Percentiles rank a stretch among this genome's conserved stretches.
These are phyloP conservation scores for Xyrichtys novacula DNA, from an alignment of 2,797 vertebrate genomes.

Conservation along the genomic window DNA sequence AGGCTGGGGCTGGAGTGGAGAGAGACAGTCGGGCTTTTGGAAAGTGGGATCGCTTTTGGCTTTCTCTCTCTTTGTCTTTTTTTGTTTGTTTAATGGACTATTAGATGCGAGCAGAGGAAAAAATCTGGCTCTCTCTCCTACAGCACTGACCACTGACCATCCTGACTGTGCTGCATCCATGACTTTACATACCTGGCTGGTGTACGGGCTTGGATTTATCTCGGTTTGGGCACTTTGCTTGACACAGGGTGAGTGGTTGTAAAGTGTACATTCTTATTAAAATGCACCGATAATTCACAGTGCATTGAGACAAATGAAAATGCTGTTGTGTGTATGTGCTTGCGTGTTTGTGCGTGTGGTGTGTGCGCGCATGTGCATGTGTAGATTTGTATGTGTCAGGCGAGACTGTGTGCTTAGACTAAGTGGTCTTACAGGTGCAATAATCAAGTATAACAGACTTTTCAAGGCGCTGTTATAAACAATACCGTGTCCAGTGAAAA, in stretches of 20 bases:
- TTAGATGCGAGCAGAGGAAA: conserved; percentile 70
- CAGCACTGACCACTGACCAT: conserved; percentile 63
- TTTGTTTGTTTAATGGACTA: conserved; percentile 57
- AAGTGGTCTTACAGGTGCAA: conserved; percentile 23
- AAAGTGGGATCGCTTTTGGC: conserved; percentile 62
- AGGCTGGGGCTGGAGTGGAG: conserved; percentile 49
- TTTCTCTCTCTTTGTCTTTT: conserved; percentile 55
- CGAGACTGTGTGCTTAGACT: neutral
- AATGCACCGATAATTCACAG: conserved; percentile 5
- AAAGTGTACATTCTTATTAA: neutral
- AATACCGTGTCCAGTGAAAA: no score
- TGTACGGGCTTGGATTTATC: conserved; percentile 82
- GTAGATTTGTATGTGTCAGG: conserved; percentile 7
- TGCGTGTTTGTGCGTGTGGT: neutral
- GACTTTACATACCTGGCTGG: conserved; percentile 82
- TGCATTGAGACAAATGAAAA: conserved; percentile 1
- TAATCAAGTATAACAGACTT: conserved; percentile 20
- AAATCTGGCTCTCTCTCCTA: conserved; percentile 51
- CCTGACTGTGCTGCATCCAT: conserved; percentile 83
- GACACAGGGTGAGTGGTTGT: conserved; percentile 79
- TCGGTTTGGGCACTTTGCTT: conserved; percentile 75
- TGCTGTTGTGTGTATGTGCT: neutral
- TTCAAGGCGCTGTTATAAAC: no score
- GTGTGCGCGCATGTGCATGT: neutral
- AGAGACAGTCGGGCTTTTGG: conserved; percentile 48